phyloP scores from a whole-genome alignment of 2,113 vertebrate genomes.

The Chrysemys picta region DNA sequence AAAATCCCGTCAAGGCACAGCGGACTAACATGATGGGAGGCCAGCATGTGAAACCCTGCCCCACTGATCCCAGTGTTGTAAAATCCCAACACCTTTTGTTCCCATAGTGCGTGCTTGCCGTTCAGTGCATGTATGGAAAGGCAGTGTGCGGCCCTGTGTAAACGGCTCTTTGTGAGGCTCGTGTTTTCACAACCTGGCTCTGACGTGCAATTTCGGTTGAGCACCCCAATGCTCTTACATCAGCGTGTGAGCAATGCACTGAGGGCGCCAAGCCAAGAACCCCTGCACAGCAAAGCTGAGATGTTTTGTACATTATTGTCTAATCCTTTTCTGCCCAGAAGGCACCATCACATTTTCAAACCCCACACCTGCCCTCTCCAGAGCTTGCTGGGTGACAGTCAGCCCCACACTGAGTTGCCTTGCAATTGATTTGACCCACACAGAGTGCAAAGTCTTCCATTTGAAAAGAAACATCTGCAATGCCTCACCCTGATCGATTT shows the following conservation, averaged over 20 bases:
- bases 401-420: not conserved
- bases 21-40: not conserved
- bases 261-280: not conserved
- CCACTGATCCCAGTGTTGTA: not conserved
- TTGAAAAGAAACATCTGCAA: not conserved
- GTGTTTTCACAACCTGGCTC: not conserved
- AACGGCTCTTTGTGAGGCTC: not conserved
- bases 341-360: not conserved
- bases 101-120: accelerated
- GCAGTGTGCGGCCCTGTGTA: accelerated
- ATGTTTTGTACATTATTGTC: not conserved
- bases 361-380: not conserved
- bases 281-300: not conserved
- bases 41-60: accelerated
- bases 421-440: not conserved
- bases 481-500: accelerated
- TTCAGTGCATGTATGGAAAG: not conserved
- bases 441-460: not conserved
- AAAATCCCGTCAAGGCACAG: not conserved
- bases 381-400: not conserved
- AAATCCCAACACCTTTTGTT: not conserved
- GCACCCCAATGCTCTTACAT: not conserved
- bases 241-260: not conserved
- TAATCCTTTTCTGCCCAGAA: not conserved
- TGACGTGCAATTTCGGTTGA: not conserved